Percentiles rank a stretch among this genome's conserved stretches.
Conservation (phyloP, 64 coral and sea anemone genomes). For the Stichodactyla mertensii region DNA sequence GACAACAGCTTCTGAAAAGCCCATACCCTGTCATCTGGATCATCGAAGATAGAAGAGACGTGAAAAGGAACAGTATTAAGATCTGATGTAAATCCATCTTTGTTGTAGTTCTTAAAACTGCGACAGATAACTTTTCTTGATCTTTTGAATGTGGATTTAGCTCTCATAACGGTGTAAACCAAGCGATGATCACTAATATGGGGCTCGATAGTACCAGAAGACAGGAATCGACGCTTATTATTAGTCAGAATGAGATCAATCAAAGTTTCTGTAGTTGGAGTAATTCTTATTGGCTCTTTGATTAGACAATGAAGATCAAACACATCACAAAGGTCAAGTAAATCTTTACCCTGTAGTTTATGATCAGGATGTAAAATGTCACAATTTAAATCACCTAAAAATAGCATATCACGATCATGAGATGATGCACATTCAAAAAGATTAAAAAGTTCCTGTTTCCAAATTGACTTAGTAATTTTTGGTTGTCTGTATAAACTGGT, state of each 20-base stretch:
- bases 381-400: constrained; percentile 39
- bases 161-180: no score
- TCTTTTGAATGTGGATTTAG: no score
- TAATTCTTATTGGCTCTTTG: constrained; percentile 30
- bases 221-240: constrained; percentile 8
- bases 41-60: no score
- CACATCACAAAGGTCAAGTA: constrained; percentile 42
- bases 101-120: no score
- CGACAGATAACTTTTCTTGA: no score
- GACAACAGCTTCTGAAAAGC: no score
- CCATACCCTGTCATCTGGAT: no score
- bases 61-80: no score
- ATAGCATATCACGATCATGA: neutral
- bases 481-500: constrained; percentile 38
- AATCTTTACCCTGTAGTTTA: constrained; percentile 18
- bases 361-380: constrained; percentile 32
- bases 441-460: constrained; percentile 16
- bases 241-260: constrained; percentile 51
- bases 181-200: no score
- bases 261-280: constrained; percentile 33
- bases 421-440: constrained; percentile 29
- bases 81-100: no score
- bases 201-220: no score
- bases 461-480: constrained; percentile 27
- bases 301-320: constrained; percentile 47